Evolutionary conservation across 2,113 vertebrate species (phyloP).

Genomic region (Aplodontia rufa): DNA sequence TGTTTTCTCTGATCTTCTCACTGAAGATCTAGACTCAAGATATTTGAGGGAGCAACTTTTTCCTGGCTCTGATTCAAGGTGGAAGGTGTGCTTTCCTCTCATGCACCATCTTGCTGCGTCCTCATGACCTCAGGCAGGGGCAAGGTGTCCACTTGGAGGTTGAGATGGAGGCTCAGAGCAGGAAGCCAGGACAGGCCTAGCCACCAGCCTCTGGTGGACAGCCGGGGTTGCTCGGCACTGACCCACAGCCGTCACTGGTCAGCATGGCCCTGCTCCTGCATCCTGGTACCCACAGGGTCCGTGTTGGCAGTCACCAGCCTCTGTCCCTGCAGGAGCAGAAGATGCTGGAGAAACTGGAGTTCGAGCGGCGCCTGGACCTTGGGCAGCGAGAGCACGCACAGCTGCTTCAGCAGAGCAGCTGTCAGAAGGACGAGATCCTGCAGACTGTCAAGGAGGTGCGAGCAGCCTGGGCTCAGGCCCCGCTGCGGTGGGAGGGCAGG

Average conservation of each 20-base stretch:
- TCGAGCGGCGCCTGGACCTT: constrained; percentile 89
- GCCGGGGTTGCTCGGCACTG: neutral
- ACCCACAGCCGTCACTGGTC: neutral
- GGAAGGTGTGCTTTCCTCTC: neutral
- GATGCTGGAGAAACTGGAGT: constrained; percentile 92
- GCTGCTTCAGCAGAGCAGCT: constrained; percentile 88
- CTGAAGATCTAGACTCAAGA: neutral
- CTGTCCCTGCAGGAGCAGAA: constrained; percentile 88
- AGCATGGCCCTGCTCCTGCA: neutral
- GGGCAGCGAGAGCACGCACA: constrained; percentile 91
- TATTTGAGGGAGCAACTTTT: neutral
- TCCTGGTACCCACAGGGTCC: neutral
- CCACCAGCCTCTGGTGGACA: neutral
- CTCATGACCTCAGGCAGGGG: neutral
- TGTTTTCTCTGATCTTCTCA: neutral
- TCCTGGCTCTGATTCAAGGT: neutral
- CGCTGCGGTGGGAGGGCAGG: neutral
- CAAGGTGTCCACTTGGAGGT: neutral
- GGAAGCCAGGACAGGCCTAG: neutral
- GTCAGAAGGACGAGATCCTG: constrained; percentile 91
- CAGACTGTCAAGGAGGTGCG: constrained; percentile 92
- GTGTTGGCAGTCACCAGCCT: neutral
- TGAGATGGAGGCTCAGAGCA: neutral
- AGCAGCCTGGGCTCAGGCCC: rapidly evolving
- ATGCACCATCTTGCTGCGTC: rapidly evolving